These are phyloP conservation scores for Miltochrista miniata DNA, from an alignment of 2,888 invertebrate genomes.

Conservation along the genomic window DNA sequence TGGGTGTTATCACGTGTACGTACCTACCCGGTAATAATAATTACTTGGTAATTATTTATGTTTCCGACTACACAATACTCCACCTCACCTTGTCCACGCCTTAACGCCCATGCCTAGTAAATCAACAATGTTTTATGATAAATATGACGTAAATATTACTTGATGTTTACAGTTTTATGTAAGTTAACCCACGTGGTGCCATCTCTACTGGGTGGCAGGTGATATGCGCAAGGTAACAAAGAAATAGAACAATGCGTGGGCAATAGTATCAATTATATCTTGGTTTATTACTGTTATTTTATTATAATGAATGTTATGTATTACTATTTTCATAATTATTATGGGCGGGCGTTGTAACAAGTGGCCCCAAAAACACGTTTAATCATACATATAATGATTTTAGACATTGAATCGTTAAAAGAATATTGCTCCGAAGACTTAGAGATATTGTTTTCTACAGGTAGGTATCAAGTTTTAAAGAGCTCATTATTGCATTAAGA, in stretches of 20 bases:
- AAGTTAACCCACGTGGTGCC: background rate
- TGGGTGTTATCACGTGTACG: too few relatives aligned
- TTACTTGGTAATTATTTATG: too few relatives aligned
- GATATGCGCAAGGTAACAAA: slow-evolving; percentile 2
- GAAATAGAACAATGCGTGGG: slow-evolving; percentile 8
- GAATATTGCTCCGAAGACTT: too few relatives aligned
- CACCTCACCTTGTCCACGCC: background rate
- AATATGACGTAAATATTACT: slow-evolving; percentile 6
- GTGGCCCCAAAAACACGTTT: too few relatives aligned
- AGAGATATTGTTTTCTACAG: too few relatives aligned
- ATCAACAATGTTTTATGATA: background rate
- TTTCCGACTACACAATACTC: background rate
- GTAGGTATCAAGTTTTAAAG: too few relatives aligned
- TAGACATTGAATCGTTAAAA: too few relatives aligned
- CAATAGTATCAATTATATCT: background rate
- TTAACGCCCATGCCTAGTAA: background rate
- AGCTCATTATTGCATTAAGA: too few relatives aligned
- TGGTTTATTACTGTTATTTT: background rate
- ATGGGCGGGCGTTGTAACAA: too few relatives aligned
- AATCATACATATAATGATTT: too few relatives aligned
- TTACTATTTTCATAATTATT: too few relatives aligned
- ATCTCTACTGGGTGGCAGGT: slow-evolving; percentile 4
- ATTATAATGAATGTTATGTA: background rate
- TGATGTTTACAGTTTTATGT: slow-evolving; percentile 6
- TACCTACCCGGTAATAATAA: too few relatives aligned